A percentile compares a stretch with the other conserved stretches of the same genome.
Conservation (phyloP, 2,797 vertebrate species). For the Acestrorhynchus altus region DNA sequence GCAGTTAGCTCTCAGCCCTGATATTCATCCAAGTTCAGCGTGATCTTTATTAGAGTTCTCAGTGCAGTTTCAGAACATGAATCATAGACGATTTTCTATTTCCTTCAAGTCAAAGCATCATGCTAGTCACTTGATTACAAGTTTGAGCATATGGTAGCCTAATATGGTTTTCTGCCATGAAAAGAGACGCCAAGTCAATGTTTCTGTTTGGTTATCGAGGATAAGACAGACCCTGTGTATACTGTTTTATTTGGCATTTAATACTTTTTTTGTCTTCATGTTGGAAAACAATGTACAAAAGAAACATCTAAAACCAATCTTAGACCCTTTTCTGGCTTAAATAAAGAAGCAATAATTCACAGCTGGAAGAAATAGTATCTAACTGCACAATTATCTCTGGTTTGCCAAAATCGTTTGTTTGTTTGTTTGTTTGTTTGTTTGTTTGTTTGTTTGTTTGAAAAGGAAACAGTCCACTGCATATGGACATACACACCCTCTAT, state of each 20-base stretch:
- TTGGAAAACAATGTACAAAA: background rate
- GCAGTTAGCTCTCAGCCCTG: too few species aligned
- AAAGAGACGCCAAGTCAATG: background rate
- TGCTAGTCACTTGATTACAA: background rate
- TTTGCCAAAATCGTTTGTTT: background rate
- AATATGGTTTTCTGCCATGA: background rate
- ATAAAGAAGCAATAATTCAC: background rate
- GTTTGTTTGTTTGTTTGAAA: too few species aligned
- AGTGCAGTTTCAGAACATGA: background rate
- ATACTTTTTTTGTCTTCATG: background rate
- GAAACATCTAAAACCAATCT: background rate
- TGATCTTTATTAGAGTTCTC: background rate
- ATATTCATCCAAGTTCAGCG: background rate
- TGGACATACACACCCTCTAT: background rate
- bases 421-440: too few species aligned
- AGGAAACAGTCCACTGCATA: background rate
- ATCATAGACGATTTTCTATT: background rate
- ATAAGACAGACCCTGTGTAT: background rate
- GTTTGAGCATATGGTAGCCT: background rate
- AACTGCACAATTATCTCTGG: background rate
- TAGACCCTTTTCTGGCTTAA: background rate
- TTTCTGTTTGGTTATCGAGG: background rate
- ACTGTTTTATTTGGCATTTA: background rate
- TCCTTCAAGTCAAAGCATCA: background rate
- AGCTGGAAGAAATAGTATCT: background rate